Evolutionary conservation across 2,888 invertebrate species (phyloP), one percentile per base, ranked within the genome.

Genomic region (Pomacea canaliculata): DNA sequence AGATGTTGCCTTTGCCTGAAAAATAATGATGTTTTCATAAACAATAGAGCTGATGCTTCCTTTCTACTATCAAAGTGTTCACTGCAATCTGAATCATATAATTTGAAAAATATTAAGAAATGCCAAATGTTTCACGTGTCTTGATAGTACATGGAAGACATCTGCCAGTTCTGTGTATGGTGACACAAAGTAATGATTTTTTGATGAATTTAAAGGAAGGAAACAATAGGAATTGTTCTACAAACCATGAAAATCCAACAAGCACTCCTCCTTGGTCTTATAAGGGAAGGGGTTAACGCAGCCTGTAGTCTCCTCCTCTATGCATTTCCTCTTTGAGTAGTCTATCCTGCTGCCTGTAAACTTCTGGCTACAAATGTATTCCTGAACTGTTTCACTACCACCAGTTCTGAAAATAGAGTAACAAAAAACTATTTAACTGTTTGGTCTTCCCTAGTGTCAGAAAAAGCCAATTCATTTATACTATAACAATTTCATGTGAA

Each of bases 211-310:
- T 23, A 23, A 23, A 23, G 23, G 23, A 23, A 23, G 23, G 23
- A 23, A 23, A 23, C 23, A 0, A 13, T 10, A 56, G 51, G 51
- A 16, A 56, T 56, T 13, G 16, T 56, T 56, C 51, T 56, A 56
- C 51, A 3, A 7, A 79, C 79, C 79, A 75, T 67, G 62, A 70
- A 79, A 79, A 56, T 79, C 77, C 18, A 46, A 51, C 19, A 63
- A 18, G 67, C 79, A 79, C 70, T 79, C 79, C 16, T 73, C 27
- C 23, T 23, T 60, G 37, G 72, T 76, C 48, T 73, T 63, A 67
- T 79, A 79, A 13, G 79, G 77, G 60, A 79, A 79, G 10, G 79
- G 79, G 66, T 77, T 73, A 13, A 23, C 18, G 23, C 79, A 79
- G 27, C 73, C 79, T 23, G 46, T 27, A 48, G 77, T 70, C 23